Conservation (phyloP, 2,113 vertebrate species). For the Dipodomys merriami region DNA sequence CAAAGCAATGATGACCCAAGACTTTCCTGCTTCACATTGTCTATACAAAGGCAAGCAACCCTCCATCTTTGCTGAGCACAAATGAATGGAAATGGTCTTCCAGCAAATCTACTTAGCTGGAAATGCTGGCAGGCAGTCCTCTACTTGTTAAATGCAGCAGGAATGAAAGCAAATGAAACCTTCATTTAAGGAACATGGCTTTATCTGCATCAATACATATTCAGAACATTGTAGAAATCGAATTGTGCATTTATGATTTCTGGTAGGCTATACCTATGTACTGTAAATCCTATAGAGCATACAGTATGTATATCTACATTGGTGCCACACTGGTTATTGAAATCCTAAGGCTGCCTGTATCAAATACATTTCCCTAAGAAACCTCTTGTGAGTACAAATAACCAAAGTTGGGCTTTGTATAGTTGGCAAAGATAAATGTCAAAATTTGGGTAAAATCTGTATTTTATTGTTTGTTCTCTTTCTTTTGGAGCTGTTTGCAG, state of each 20-base stretch:
- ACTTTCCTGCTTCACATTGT: background rate
- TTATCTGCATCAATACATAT: conserved; percentile 55
- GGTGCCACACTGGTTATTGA: conserved; percentile 20
- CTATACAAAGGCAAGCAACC: background rate
- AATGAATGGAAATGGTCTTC: background rate
- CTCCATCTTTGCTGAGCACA: background rate
- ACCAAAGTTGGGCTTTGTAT: conserved; percentile 15
- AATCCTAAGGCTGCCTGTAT: conserved; percentile 43
- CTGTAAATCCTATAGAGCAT: conserved; percentile 35
- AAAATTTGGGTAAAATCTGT: conserved; percentile 53
- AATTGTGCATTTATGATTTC: conserved; percentile 62
- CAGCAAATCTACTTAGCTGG: background rate
- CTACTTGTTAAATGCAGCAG: conserved; percentile 5
- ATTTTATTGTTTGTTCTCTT: conserved; percentile 62
- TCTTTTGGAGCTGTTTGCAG: conserved; percentile 69
- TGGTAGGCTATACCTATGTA: conserved; percentile 43
- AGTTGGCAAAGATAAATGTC: conserved; percentile 66
- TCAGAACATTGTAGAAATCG: conserved; percentile 44
- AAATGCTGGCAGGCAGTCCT: conserved; percentile 53
- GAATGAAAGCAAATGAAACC: conserved; percentile 70
- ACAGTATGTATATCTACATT: conserved; percentile 36
- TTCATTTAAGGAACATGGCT: conserved; percentile 65
- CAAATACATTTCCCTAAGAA: conserved; percentile 58
- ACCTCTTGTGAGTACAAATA: conserved; percentile 36
- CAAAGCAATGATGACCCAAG: fast-evolving